Evolutionary conservation across 2,113 vertebrate genomes (phyloP).

Genomic region (Taurulus bubalis): DNA sequence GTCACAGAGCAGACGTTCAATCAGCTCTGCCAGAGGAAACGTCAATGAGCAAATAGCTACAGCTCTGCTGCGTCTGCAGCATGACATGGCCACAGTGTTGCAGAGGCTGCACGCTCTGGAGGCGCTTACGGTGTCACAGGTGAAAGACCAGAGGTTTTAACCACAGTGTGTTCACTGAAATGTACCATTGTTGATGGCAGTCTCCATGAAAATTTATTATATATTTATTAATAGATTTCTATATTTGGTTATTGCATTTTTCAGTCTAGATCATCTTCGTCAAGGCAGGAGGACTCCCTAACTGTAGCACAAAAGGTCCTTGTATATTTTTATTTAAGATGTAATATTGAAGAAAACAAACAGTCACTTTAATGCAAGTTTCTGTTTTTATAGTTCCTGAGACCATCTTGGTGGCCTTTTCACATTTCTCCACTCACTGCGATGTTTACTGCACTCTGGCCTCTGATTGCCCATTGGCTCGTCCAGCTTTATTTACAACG

Average conservation of each 20-base stretch:
- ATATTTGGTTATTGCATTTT: constrained; percentile 14
- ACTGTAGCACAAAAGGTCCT: constrained; percentile 56
- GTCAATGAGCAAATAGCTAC: constrained; percentile 88
- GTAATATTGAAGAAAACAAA: neutral
- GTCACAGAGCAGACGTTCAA: constrained; percentile 72
- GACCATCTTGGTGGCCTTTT: constrained; percentile 92
- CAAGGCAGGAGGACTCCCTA: constrained; percentile 31
- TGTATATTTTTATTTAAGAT: neutral
- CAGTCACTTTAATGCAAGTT: neutral
- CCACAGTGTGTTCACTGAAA: neutral
- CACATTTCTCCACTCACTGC: constrained; percentile 86
- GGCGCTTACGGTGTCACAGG: constrained; percentile 84
- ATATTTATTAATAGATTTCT: neutral
- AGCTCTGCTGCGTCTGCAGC: constrained; percentile 88
- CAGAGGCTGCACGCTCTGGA: constrained; percentile 90
- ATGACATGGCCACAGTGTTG: constrained; percentile 91
- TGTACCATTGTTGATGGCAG: neutral
- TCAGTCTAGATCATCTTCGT: constrained; percentile 65
- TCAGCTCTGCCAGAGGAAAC: constrained; percentile 74
- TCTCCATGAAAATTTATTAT: neutral
- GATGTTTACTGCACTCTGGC: constrained; percentile 89
- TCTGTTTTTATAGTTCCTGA: constrained; percentile 77
- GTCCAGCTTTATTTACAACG: constrained; percentile 90
- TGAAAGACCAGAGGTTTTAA: constrained; percentile 44
- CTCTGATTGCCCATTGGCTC: constrained; percentile 91